A percentile compares a stretch with the other conserved stretches of the same genome.
These are phyloP conservation scores for Sarcophaga variegata DNA, from an alignment of 2,888 invertebrate species.

Conservation along the genomic window DNA sequence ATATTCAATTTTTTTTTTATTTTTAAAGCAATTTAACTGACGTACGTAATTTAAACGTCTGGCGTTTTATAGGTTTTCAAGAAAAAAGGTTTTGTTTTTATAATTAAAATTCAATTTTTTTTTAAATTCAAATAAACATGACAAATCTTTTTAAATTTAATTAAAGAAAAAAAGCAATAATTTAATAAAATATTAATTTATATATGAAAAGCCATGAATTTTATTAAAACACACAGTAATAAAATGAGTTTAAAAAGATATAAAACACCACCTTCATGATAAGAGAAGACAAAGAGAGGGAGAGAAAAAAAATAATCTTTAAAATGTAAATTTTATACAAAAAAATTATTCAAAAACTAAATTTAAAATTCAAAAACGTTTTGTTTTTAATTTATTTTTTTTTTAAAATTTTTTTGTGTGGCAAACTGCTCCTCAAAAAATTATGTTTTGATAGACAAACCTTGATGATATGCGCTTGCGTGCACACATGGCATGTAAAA, in stretches of 20 bases:
- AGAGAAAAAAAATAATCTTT: not conserved
- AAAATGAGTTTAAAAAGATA: too few relatives aligned
- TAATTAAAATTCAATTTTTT: not conserved
- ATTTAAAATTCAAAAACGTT: not conserved
- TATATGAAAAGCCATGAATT: not conserved
- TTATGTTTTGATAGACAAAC: conserved; percentile 22
- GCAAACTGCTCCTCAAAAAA: conserved; percentile 57
- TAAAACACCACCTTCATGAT: not conserved
- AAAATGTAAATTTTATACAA: not conserved
- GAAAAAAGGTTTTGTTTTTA: not conserved
- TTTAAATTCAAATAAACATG: not conserved
- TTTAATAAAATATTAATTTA: not conserved
- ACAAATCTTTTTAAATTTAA: not conserved
- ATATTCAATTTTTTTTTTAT: too few relatives aligned
- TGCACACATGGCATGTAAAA: not conserved
- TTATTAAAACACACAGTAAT: too few relatives aligned
- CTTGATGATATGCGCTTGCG: conserved; percentile 42
- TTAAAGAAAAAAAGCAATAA: not conserved
- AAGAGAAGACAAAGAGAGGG: not conserved
- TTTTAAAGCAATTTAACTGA: too few relatives aligned
- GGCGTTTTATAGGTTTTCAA: not conserved
- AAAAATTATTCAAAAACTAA: not conserved
- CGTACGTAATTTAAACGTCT: too few relatives aligned
- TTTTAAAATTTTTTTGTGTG: not conserved
- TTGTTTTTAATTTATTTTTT: not conserved